These are phyloP conservation scores for Solenopsis invicta DNA, from an alignment of 1,140 invertebrate genomes.

Conservation along the genomic window DNA sequence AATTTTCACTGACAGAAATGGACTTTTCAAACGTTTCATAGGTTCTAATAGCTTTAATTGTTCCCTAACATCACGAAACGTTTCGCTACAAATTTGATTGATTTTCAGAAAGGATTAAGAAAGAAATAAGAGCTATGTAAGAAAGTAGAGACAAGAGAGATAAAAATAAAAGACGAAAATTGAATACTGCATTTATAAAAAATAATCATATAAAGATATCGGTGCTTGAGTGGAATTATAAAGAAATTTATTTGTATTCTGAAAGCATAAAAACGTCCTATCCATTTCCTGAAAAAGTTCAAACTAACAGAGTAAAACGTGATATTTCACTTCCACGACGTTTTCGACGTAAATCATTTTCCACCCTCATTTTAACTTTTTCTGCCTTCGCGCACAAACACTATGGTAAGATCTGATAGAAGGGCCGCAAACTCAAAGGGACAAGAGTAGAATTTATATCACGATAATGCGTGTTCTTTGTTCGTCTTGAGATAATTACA, in stretches of 20 bases:
- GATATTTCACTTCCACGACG: background rate
- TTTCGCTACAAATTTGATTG: background rate
- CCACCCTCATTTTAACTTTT: background rate
- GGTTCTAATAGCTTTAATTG: background rate
- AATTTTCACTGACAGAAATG: background rate
- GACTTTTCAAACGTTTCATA: background rate
- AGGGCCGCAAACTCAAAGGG: background rate
- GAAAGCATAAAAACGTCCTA: background rate
- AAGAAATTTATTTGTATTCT: background rate
- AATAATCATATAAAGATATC: conserved; percentile 1
- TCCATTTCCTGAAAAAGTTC: background rate
- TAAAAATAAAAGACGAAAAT: background rate
- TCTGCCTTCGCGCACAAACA: background rate
- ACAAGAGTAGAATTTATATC: conserved; percentile 41
- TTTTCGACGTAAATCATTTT: conserved; percentile 4
- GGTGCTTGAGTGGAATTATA: background rate
- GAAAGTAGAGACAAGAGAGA: background rate
- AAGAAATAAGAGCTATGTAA: background rate
- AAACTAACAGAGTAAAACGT: background rate
- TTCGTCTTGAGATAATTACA: conserved; percentile 35
- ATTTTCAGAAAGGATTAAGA: too few relatives aligned
- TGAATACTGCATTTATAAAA: background rate
- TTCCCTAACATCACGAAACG: background rate
- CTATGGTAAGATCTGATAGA: conserved; percentile 6
- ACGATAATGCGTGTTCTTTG: background rate